Evolutionary conservation across 1,140 invertebrate genomes (phyloP).

Genomic region (Drosophila tsacasi): DNA sequence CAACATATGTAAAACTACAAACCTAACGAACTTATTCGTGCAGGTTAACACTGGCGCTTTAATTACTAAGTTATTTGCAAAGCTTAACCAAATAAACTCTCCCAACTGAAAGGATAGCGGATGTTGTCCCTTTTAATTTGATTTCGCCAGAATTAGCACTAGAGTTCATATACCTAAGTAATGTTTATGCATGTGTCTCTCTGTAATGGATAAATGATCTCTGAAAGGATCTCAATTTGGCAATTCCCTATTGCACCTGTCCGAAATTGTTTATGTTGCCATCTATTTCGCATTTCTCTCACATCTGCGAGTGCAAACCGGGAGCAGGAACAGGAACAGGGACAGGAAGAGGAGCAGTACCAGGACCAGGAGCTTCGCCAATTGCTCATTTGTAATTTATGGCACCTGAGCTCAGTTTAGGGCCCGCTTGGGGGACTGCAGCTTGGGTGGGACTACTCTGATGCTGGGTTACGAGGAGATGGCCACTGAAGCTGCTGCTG

Average conservation of each 20-base stretch:
- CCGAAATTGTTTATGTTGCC: conserved; percentile 43
- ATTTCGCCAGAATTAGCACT: background rate
- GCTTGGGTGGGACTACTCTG: background rate
- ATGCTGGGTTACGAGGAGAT: background rate
- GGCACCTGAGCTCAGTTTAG: conserved; percentile 70
- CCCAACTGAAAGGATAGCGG: background rate
- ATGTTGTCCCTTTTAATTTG: background rate
- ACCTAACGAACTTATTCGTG: background rate
- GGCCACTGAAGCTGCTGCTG: conserved; percentile 56
- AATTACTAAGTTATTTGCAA: conserved; percentile 11
- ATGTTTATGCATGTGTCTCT: too few species aligned
- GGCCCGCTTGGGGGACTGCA: conserved; percentile 50
- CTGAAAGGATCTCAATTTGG: conserved; percentile 33
- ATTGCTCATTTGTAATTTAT: conserved; percentile 80
- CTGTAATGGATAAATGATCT: conserved; percentile 24
- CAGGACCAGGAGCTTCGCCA: conserved; percentile 34
- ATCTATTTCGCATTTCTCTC: conserved; percentile 53
- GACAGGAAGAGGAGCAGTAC: conserved; percentile 7
- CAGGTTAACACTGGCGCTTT: background rate
- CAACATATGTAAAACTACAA: too few species aligned
- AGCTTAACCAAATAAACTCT: conserved; percentile 16
- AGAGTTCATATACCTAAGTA: background rate
- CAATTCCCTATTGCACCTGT: conserved; percentile 27
- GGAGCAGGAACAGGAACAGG: background rate
- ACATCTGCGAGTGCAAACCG: conserved; percentile 11